Evolutionary conservation across 2,888 invertebrate species (phyloP), one percentile per base, ranked within the genome.

Genomic region (Altica lythri): DNA sequence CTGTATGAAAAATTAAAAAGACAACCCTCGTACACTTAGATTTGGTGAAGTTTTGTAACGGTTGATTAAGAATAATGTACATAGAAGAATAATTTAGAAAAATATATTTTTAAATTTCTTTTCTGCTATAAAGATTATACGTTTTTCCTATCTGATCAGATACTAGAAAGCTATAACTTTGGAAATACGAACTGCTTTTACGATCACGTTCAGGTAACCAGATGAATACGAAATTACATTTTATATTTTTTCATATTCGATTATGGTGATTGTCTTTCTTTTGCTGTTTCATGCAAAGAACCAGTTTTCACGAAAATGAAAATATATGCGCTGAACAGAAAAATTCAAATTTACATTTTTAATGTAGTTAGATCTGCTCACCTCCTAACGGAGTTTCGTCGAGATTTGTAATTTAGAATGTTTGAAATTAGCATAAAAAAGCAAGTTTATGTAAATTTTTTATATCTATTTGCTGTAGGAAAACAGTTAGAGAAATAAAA

Each of bases 221-320:
- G 35, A 35, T 35, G 35, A 35, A 35, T 35, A 35, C 16, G 17
- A 16, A 35, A 35, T 35, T 35, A 16, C 35, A n/a, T 35, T 17
- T 35, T 35, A 35, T 35, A 16, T 16, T 14, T 35, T 12, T 17
- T 5, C 35, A 17, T 12, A 35, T 35, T 35, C 35, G 35, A 35
- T 35, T 35, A 35, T 17, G 35, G 35, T 35, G 35, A 35, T 35
- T 35, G 35, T 35, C 14, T 35, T 35, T 16, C 6, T 16, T 35
- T 13, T 17, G 35, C 35, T 35, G 16, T 35, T 35, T 35, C 35
- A n/a, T 16, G 35, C 16, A 2, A 13, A 35, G 17, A 35, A 35
- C 17, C 4, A 9, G 16, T 9, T 17, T 17, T 35, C 9, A 16
- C 8, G 35, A 35, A 35, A 35, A 35, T 35, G 17, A 35, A 16